Conservation (phyloP, 1,140 invertebrate genomes). For the Ips typographus region DNA sequence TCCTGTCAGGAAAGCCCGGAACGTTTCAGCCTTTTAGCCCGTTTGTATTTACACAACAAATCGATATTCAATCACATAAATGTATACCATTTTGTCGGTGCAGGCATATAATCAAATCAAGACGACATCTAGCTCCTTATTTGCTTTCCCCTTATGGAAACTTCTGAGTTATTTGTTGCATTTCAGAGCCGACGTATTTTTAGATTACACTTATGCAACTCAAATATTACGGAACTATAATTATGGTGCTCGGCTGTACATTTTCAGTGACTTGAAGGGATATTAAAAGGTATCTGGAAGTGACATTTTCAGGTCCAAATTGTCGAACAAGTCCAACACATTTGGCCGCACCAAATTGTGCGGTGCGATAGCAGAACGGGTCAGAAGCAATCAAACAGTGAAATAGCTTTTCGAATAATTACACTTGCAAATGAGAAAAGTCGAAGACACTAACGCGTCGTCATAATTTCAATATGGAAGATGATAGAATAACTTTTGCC, state of each 20-base stretch:
- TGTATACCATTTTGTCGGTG: slow-evolving; percentile 44
- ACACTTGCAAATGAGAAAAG: slow-evolving; percentile 14
- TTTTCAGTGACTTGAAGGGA: slow-evolving; percentile 2
- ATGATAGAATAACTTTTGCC: slow-evolving; percentile 2
- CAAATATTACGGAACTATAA: slow-evolving; percentile 1
- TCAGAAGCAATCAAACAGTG: slow-evolving; percentile 24
- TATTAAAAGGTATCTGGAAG: slow-evolving; percentile 11
- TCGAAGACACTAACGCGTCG: slow-evolving; percentile 9
- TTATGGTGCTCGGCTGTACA: neutral
- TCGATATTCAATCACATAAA: slow-evolving; percentile 49
- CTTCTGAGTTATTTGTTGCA: slow-evolving; percentile 14
- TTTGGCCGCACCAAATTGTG: neutral
- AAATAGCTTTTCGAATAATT: slow-evolving; percentile 22
- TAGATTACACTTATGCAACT: neutral
- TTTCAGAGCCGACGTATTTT: neutral
- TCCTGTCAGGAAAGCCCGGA: too few relatives aligned
- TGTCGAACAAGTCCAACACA: slow-evolving; percentile 10
- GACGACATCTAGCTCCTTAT: slow-evolving; percentile 35
- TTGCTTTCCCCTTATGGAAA: slow-evolving; percentile 27
- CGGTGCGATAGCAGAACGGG: slow-evolving; percentile 8
- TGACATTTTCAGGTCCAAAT: slow-evolving; percentile 14
- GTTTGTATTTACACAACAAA: slow-evolving; percentile 41
- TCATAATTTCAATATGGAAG: slow-evolving; percentile 2
- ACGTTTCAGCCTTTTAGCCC: neutral
- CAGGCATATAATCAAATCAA: slow-evolving; percentile 43